Percentiles rank a stretch among this genome's conserved stretches.
Conservation (phyloP, 2,888 invertebrate genomes). For the Amblyjoppa fuscipennis region DNA sequence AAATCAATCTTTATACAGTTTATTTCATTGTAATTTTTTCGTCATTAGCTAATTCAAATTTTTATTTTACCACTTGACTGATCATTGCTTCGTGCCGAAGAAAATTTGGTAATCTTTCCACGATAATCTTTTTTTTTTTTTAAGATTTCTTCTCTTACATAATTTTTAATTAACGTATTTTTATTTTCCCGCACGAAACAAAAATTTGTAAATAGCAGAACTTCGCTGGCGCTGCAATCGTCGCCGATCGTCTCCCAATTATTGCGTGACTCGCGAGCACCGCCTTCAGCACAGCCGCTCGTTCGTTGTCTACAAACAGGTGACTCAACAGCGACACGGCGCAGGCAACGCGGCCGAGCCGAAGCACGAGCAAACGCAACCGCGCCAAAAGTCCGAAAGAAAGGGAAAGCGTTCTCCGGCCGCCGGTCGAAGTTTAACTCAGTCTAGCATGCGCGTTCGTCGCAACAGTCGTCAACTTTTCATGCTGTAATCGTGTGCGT, state of each 20-base stretch:
- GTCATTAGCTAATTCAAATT: neutral
- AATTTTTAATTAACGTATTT: neutral
- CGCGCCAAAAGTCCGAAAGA: conserved; percentile 75
- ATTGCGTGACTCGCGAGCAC: neutral
- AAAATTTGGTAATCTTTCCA: no score
- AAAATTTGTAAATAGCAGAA: conserved; percentile 61
- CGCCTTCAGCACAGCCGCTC: conserved; percentile 11
- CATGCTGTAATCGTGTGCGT: conserved; percentile 53
- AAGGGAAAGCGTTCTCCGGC: conserved; percentile 78
- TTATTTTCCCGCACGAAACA: neutral
- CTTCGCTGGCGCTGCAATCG: conserved; percentile 11
- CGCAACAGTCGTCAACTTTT: conserved; percentile 66
- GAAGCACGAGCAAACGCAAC: conserved; percentile 56
- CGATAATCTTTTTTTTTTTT: neutral
- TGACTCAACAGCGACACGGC: conserved; percentile 44
- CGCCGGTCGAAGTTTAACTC: conserved; percentile 73
- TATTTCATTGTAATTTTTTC: neutral
- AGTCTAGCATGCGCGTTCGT: conserved; percentile 69
- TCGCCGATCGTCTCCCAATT: conserved; percentile 14
- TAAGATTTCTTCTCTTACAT: neutral
- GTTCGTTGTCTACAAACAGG: conserved; percentile 25
- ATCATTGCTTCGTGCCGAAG: no score
- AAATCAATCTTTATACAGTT: conserved; percentile 46
- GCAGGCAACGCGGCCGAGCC: conserved; percentile 34
- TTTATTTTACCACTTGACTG: no score